Conservation (phyloP, 1,140 invertebrate genomes). For the Asobara japonica region DNA sequence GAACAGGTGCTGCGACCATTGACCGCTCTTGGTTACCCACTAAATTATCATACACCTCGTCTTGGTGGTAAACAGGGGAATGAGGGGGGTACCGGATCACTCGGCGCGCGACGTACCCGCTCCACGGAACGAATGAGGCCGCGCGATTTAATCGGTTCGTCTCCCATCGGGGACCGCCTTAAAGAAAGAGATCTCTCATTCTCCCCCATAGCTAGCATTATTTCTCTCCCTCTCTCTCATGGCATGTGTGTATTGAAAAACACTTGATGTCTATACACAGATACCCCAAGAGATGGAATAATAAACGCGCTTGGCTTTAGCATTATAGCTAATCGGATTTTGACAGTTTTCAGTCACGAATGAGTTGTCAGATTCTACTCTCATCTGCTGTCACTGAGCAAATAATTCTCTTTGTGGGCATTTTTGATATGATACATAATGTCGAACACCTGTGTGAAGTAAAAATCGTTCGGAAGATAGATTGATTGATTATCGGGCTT, state of each 20-base stretch:
- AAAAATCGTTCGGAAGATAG: too few species aligned
- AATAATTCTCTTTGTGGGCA: background rate
- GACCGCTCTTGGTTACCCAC: conserved; percentile 42
- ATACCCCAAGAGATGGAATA: background rate
- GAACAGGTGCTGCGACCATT: conserved; percentile 21
- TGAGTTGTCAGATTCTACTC: conserved; percentile 6
- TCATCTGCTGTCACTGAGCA: background rate
- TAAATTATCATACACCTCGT: conserved; percentile 53
- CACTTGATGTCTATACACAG: background rate
- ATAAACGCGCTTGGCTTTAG: background rate
- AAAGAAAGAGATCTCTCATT: too few species aligned
- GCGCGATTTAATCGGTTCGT: conserved; percentile 48
- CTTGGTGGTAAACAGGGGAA: conserved; percentile 10
- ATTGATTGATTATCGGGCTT: too few species aligned
- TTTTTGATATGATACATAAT: background rate
- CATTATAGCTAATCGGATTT: background rate
- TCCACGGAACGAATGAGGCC: conserved; percentile 35
- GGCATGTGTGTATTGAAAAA: conserved; percentile 10
- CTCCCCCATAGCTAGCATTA: background rate
- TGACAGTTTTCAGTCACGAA: background rate
- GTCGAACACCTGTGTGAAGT: background rate
- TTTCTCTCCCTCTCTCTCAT: background rate
- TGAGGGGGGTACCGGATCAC: conserved; percentile 9
- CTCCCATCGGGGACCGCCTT: background rate
- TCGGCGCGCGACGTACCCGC: background rate